Conservation (phyloP, 2,113 vertebrate species). For the Campylomormyrus numenius region DNA sequence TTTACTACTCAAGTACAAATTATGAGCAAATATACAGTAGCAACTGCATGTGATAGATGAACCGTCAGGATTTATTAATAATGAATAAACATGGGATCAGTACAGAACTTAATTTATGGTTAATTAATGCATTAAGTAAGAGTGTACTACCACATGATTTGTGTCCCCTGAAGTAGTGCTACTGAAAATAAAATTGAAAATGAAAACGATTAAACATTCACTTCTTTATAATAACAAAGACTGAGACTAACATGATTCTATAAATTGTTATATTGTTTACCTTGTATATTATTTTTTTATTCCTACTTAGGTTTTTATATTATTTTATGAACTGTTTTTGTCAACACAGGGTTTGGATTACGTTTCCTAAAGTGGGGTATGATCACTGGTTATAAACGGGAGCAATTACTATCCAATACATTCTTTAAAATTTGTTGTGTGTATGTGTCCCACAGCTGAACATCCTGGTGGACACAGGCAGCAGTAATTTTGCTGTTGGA, state of each 20-base stretch:
- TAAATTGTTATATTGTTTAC: not conserved
- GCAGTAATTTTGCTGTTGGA: slow-evolving; percentile 97
- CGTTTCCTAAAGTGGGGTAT: not conserved
- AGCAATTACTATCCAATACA: not conserved
- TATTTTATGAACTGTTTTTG: not conserved
- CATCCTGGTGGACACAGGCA: slow-evolving; percentile 94
- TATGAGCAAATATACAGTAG: not conserved
- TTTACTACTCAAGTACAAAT: not conserved
- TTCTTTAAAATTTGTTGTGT: not conserved
- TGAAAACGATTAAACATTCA: not conserved
- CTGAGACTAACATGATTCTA: not conserved
- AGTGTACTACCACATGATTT: not conserved
- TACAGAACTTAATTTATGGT: not conserved
- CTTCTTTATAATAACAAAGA: not conserved
- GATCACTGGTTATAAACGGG: not conserved
- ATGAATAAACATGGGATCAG: not conserved
- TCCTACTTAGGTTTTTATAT: not conserved
- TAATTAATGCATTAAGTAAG: not conserved
- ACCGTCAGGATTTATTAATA: not conserved
- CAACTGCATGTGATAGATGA: not conserved
- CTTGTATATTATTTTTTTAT: not conserved
- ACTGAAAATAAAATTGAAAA: not conserved
- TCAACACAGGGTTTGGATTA: not conserved
- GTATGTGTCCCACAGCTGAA: slow-evolving; percentile 87
- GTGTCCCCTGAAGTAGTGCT: not conserved